phyloP scores from a whole-genome alignment of 2,888 invertebrate species.

The Agrotis exclamationis region DNA sequence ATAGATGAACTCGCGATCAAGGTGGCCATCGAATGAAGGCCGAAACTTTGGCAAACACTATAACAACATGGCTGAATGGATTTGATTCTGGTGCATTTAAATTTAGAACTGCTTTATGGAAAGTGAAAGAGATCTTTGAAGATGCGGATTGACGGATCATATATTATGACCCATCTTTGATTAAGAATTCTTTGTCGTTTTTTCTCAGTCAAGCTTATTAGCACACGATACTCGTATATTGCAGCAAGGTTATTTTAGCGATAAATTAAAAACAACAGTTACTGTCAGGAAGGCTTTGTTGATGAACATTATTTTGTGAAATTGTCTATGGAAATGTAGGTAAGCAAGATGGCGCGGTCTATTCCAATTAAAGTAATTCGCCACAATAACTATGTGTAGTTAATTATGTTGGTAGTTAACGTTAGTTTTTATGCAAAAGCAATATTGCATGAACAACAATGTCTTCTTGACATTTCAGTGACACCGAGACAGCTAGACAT shows the following conservation, averaged over 20 bases:
- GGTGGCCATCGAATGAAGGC: conserved; percentile 71
- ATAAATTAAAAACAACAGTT: too few relatives aligned
- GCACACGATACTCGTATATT: neutral
- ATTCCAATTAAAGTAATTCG: neutral
- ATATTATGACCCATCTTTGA: conserved; percentile 1
- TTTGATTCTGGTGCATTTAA: conserved; percentile 45
- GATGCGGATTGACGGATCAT: conserved; percentile 25
- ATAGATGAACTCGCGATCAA: conserved; percentile 73
- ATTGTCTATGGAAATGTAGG: neutral
- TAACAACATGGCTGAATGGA: conserved; percentile 59
- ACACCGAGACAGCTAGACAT: neutral
- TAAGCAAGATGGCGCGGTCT: neutral
- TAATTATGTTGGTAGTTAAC: neutral
- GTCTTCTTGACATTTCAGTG: conserved; percentile 9
- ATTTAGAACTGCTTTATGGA: conserved; percentile 36
- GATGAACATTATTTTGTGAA: neutral
- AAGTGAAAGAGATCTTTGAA: conserved; percentile 50
- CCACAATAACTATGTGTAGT: neutral
- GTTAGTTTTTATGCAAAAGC: conserved; percentile 1
- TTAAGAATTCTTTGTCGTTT: conserved; percentile 13
- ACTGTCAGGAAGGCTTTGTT: neutral
- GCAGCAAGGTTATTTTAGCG: neutral
- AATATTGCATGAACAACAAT: conserved; percentile 3
- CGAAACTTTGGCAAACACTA: conserved; percentile 68
- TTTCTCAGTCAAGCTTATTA: neutral